Evolutionary conservation across 2,888 invertebrate species (phyloP).

Genomic region (Torymus texanus): DNA sequence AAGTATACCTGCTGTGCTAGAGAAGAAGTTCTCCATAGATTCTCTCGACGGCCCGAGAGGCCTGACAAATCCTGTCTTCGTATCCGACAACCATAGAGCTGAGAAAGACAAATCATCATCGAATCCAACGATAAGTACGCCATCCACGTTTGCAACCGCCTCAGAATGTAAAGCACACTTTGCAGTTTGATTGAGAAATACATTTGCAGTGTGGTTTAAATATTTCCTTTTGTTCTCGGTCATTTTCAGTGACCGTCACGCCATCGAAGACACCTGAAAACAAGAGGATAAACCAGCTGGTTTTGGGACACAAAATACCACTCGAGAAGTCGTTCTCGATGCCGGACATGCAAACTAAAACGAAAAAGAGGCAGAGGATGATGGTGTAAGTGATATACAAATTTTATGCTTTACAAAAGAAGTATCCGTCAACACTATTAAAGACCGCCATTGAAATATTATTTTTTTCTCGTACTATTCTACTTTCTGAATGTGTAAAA

Average conservation of each 20-base stretch:
- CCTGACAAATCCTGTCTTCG: slow-evolving; percentile 67
- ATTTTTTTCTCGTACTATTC: too few relatives aligned
- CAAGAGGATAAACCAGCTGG: slow-evolving; percentile 76
- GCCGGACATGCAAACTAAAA: slow-evolving; percentile 88
- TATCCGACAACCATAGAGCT: slow-evolving; percentile 62
- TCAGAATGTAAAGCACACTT: slow-evolving; percentile 56
- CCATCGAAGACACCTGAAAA: slow-evolving; percentile 74
- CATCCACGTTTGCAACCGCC: slow-evolving; percentile 54
- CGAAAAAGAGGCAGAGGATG: slow-evolving; percentile 83
- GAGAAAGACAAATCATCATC: slow-evolving; percentile 60
- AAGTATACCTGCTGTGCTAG: slow-evolving; percentile 51
- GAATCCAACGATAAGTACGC: slow-evolving; percentile 60
- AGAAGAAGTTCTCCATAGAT: slow-evolving; percentile 65
- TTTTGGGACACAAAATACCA: slow-evolving; percentile 79
- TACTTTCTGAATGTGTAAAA: too few relatives aligned
- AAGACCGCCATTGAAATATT: too few relatives aligned
- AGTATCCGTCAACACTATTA: too few relatives aligned
- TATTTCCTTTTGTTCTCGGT: background rate
- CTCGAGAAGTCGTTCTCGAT: slow-evolving; percentile 88
- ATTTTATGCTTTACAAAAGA: too few relatives aligned
- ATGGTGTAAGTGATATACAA: slow-evolving; percentile 79
- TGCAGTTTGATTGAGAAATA: background rate
- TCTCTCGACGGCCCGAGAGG: slow-evolving; percentile 68
- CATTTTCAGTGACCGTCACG: slow-evolving; percentile 9
- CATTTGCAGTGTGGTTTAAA: background rate